Conservation (phyloP, 2,888 invertebrate genomes). For the Candidula unifasciata region DNA sequence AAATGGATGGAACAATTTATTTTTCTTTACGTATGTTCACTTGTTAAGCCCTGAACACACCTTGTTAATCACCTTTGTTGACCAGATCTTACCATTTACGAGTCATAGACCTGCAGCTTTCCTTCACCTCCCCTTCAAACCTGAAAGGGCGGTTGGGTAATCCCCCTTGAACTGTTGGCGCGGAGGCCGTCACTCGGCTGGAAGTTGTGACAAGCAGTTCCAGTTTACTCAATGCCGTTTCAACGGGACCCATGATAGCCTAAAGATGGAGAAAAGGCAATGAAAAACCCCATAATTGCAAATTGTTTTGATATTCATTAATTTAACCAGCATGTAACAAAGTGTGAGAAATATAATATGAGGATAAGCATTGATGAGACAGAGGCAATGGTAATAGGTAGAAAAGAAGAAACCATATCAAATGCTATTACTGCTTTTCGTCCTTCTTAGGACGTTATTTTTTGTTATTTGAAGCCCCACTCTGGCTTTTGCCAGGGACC, state of each 20-base stretch:
- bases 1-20: background rate
- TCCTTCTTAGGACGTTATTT: too few relatives aligned
- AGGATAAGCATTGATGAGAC: too few relatives aligned
- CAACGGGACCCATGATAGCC: slow-evolving; percentile 40
- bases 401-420: too few relatives aligned
- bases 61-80: background rate
- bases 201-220: background rate
- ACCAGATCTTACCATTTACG: slow-evolving; percentile 1
- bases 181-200: background rate
- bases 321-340: too few relatives aligned
- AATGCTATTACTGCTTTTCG: too few relatives aligned
- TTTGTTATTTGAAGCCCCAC: too few relatives aligned
- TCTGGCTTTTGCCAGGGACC: too few relatives aligned
- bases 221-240: slow-evolving; percentile 40
- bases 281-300: background rate
- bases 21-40: background rate
- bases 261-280: background rate
- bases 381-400: too few relatives aligned
- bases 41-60: too few relatives aligned
- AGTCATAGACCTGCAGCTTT: slow-evolving; percentile 31
- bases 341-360: too few relatives aligned
- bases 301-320: too few relatives aligned
- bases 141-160: slow-evolving; percentile 35
- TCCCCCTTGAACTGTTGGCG: slow-evolving; percentile 30
- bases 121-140: slow-evolving; percentile 42